phyloP scores from a whole-genome alignment of 2,888 invertebrate genomes.

The Luffia ferchaultella region DNA sequence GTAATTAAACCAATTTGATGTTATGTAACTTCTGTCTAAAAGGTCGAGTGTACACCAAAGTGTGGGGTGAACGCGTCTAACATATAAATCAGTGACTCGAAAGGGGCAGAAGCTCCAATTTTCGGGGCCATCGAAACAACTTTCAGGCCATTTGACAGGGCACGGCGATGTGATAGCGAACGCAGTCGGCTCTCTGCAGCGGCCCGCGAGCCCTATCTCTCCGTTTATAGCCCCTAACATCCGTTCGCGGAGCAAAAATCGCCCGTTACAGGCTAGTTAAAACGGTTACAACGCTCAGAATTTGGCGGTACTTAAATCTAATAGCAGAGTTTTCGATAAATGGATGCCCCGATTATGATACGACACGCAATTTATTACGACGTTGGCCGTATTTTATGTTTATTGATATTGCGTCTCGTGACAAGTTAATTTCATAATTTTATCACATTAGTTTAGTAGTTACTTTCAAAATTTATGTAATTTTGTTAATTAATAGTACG shows the following conservation, averaged over 20 bases:
- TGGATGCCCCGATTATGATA: background rate
- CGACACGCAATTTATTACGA: background rate
- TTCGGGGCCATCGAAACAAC: background rate
- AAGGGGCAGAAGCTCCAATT: background rate
- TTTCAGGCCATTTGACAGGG: background rate
- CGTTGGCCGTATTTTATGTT: background rate
- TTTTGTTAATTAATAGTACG: too few species aligned
- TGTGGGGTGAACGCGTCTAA: background rate
- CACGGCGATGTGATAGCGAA: background rate
- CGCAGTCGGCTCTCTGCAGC: background rate
- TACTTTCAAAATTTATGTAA: too few species aligned
- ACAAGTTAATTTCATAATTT: too few species aligned
- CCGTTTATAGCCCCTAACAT: slow-evolving; percentile 35
- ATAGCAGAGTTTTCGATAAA: background rate
- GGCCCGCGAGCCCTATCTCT: slow-evolving; percentile 29
- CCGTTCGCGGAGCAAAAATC: slow-evolving; percentile 31
- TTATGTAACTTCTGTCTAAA: background rate
- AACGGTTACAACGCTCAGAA: slow-evolving; percentile 1
- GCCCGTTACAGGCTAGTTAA: slow-evolving; percentile 32
- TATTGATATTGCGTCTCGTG: background rate
- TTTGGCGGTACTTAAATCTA: background rate
- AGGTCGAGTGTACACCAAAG: slow-evolving; percentile 1
- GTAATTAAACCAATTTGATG: slow-evolving; percentile 2
- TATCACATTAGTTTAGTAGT: too few species aligned
- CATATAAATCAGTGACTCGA: background rate